Evolutionary conservation across 2,113 vertebrate genomes (phyloP), one percentile per base, ranked within the genome.

Genomic region (Edolisoma coerulescens): DNA sequence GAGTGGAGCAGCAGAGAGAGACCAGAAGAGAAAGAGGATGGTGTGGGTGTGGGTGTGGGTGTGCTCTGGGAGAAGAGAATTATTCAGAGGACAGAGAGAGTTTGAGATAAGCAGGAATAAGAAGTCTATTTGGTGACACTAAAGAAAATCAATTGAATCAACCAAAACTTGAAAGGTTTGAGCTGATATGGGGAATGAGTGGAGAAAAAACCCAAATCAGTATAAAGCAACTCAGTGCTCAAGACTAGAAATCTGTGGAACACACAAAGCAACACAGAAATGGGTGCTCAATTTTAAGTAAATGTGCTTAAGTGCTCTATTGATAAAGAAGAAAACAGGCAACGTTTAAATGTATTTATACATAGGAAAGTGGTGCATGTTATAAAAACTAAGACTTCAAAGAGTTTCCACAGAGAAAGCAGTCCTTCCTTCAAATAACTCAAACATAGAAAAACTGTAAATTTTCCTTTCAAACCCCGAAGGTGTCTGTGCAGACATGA

Each of bases 141-240:
- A 54, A 86, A 63, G 41, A 70, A 52, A 67, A 67, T 18, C 15
- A 6, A 19, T 26, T 45, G 30, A 56, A n/a, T 84, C 82, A 87
- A 45, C 26, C 11, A 45, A 90, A 87, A 71, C 4, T 28, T 75
- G 18, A 39, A 84, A 68, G 17, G 5, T 78, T 83, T 11, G 7
- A 81, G 35, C 13, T 76, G 13, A 4, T 49, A 35, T 3, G 26
- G 33, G 18, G 14, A 92, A 80, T 5, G 10, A 63, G 11, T 41
- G 41, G 21, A 35, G 7, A 9, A 79, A 57, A 50, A 11, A 0
- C 0, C 1, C 12, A 42, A 52, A 71, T 28, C 35, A 24, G 21
- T 39, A 42, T 18, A 45, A 80, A 78, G 28, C 15, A 71, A 32
- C 3, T 56, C 65, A 49, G 17, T 12, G 18, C 24, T 92, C 19